Evolutionary conservation across 2,888 invertebrate genomes (phyloP), one percentile per base, ranked within the genome.

Genomic region (Tenthredo livida): DNA sequence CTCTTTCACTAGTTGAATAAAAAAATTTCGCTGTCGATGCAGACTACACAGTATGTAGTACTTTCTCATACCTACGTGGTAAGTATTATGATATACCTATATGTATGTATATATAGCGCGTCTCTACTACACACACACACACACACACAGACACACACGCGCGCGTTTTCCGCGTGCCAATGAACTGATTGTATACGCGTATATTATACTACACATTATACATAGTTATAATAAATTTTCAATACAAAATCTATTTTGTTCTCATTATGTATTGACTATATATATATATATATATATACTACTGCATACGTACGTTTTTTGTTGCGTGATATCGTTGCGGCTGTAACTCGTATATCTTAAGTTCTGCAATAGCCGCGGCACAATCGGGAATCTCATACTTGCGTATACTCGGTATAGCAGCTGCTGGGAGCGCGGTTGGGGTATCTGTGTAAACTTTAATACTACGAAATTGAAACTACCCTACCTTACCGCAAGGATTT

Each of bases 141-240:
- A 58, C 58, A 58, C 78, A 58, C 37, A 58, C 78, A 61, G 40
- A 61, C 80, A 61, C 58, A 61, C 80, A 61, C 58, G 29, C 61
- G 40, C 80, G 40, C 58, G 80, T 61, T 43, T 40, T 80, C 50
- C 58, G 58, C 80, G 58, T 80, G 77, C 77, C 50, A 77, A 77
- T 77, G 77, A 77, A 40, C 77, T 50, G 29, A 47, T 77, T 77
- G 77, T 77, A 54, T 77, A 77, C 77, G 77, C 77, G 47, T 77
- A n/a, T n/a, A 37, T 6, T 40, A 37, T 7, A 7, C n/a, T 70
- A 21, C 40, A 17, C 33, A 1, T n/a, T 47, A 47, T 47, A 47
- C 47, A 47, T 47, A 47, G 47, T 47, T 47, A 15, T 15, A 1
- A 61, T 12, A 29, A 10, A 21, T 12, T 58, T 61, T 1, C 0